Base-by-base conservation (phyloP, 2,113 vertebrate species). In the Canis aureus region DNA sequence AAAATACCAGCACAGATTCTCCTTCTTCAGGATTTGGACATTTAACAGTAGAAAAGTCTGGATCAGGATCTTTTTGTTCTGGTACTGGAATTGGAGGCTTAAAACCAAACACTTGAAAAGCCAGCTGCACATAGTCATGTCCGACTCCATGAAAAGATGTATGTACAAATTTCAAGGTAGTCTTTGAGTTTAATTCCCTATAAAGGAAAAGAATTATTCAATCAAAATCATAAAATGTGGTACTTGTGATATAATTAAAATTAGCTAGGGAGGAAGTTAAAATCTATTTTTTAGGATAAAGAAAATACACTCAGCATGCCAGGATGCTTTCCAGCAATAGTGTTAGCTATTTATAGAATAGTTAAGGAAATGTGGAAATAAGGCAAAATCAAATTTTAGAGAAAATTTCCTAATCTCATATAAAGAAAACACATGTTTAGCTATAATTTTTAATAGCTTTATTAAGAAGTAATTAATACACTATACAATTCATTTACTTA, bases 1-100 rank as follows among this genome's bases (percentile, higher is more conserved):
- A 83, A 96, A 91, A 97, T 98, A 99, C 99, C 99, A 99, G 99
- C 74, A 99, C 99, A 1, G 99, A 99, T 97, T 99, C 99, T 55
- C 99, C 99, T 98, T 99, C 99, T 94, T 99, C 99, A 0, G 99
- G 99, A 98, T 99, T 99, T 23, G 99, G 99, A 78, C 99, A 99
- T 97, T 98, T 99, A 94, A 99, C 99, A 0, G 99, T 99, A 35
- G 99, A 99, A 96, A 99, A 99, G 84, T 99, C 98, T 20, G 99
- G 99, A 94, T 99, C 99, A 0, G 99, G 99, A 97, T 99, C 99
- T 83, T 99, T 99, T 97, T 99, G 99, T 94, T 99, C 99, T 0
- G 99, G 99, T 16, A 99, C 99, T 10, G 99, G 99, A 95, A 99
- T 99, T 12, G 99, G 99, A 7, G 99, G 99, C 76, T 98, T 93